Evolutionary conservation across 1,140 invertebrate genomes (phyloP).

Genomic region (Drosophila sturtevanti): DNA sequence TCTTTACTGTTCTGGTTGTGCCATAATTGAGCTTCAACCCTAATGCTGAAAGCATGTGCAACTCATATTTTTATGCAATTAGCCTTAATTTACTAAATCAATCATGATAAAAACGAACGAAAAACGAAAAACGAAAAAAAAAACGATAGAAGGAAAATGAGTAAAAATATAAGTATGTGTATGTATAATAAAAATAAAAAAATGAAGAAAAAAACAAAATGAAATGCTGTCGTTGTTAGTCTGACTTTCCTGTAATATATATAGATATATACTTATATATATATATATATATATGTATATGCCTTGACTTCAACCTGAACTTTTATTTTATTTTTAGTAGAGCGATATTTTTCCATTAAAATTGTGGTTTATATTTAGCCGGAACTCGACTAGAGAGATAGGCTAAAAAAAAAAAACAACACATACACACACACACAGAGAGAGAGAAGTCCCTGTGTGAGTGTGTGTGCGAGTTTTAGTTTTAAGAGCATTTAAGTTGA

Average conservation of each 20-base stretch:
- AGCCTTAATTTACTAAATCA: conserved; percentile 75
- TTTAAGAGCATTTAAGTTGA: conserved; percentile 59
- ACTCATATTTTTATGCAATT: conserved; percentile 78
- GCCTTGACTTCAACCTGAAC: conserved; percentile 12
- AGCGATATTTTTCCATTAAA: conserved; percentile 30
- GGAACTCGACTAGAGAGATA: conserved; percentile 13
- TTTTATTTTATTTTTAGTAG: conserved; percentile 56
- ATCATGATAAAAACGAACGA: conserved; percentile 58
- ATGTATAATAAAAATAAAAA: not conserved
- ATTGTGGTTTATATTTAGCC: conserved; percentile 51
- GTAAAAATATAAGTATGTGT: too few species aligned
- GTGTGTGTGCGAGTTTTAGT: conserved; percentile 38
- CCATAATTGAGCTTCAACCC: conserved; percentile 47
- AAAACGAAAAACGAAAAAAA: not conserved
- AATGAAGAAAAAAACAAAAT: not conserved
- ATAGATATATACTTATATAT: too few species aligned
- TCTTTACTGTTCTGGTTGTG: conserved; percentile 8
- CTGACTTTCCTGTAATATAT: conserved; percentile 20
- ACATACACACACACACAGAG: not conserved
- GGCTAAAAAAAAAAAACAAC: conserved; percentile 15
- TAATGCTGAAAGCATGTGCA: conserved; percentile 58
- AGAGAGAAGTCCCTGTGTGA: conserved; percentile 9
- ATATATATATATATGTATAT: too few species aligned
- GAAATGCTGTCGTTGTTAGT: conserved; percentile 11
- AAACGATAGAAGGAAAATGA: too few species aligned